These are phyloP conservation scores for Ceratoteleas bidentatus DNA, from an alignment of 1,140 invertebrate species.

Conservation along the genomic window DNA sequence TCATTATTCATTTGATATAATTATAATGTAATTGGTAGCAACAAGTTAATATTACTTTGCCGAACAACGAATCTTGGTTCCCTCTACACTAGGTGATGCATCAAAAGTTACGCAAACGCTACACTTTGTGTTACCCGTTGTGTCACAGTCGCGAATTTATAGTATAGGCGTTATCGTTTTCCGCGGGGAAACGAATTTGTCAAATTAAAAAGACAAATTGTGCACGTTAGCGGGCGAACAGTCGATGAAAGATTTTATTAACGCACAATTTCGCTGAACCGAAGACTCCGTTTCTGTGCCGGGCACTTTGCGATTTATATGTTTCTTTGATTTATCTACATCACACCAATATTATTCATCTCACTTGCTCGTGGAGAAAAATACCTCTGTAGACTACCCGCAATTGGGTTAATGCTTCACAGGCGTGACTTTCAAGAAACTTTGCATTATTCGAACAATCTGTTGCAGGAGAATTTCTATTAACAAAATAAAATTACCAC, in stretches of 20 bases:
- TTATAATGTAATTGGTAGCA: slow-evolving; percentile 60
- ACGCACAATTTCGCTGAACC: slow-evolving; percentile 53
- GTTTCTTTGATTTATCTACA: slow-evolving; percentile 62
- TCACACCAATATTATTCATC: slow-evolving; percentile 58
- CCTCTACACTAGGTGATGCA: slow-evolving; percentile 48
- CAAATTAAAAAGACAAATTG: slow-evolving; percentile 61
- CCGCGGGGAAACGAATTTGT: slow-evolving; percentile 59
- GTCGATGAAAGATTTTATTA: slow-evolving; percentile 66
- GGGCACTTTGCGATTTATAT: slow-evolving; percentile 49
- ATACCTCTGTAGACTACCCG: slow-evolving; percentile 27
- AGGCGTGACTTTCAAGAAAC: neutral
- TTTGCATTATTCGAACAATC: too few relatives aligned
- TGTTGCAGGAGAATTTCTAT: too few relatives aligned
- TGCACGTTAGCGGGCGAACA: slow-evolving; percentile 46
- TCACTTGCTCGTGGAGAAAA: slow-evolving; percentile 38
- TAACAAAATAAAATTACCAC: neutral
- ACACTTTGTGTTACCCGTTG: slow-evolving; percentile 48
- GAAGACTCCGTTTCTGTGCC: slow-evolving; percentile 39
- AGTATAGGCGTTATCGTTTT: slow-evolving; percentile 65
- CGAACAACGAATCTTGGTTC: slow-evolving; percentile 54
- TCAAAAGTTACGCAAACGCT: slow-evolving; percentile 60
- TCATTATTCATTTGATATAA: slow-evolving; percentile 56
- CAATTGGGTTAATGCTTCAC: slow-evolving; percentile 25
- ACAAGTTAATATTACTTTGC: slow-evolving; percentile 62
- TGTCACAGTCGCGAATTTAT: slow-evolving; percentile 56